Evolutionary conservation across 2,888 invertebrate species (phyloP), one percentile per base, ranked within the genome.

Genomic region (Dryococelus australis): DNA sequence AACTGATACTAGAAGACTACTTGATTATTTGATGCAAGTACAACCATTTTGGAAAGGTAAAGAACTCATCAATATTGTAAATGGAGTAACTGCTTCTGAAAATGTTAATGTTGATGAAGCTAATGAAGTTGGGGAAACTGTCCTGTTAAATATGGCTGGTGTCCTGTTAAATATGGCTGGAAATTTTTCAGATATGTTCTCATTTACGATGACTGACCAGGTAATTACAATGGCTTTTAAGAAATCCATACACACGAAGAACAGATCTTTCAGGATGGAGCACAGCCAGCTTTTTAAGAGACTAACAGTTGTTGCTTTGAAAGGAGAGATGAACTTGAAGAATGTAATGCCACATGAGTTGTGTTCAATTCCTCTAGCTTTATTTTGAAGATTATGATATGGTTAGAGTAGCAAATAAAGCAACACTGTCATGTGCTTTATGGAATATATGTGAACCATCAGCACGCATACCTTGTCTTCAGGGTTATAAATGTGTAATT

Each of bases 41-140:
- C 27, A 83, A 83, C 83, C 83, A 83, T 83, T 83, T 27, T 3
- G 83, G 27, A 83, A 83, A 83, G 83, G 83, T 28, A 83, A 83
- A 83, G 43, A 83, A 83, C 28, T 83, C 35, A 16, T 83, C 83
- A 83, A 24, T 28, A 83, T 83, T 83, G 28, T 28, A 65, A 65
- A 65, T 10, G 65, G 83, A 3, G 83, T 83, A 2, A 28, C 83
- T 83, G 83, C 83, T 35, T 24, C 16, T 28, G 83, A 83, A 3
- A 28, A 27, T 83, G 28, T 83, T 43, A 83, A 83, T 28, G 43
- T 83, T 83, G 27, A 83, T 47, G 47, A 47, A 83, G 28, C 83
- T 83, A 83, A 83, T 10, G 28, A 35, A 43, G 83, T 83, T 83
- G 83, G 83, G 12, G 83, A 83, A 83, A 83, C 2, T 6, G n/a